These are phyloP conservation scores for Protonibea diacanthus DNA, from an alignment of 2,797 vertebrate species.

Conservation along the genomic window DNA sequence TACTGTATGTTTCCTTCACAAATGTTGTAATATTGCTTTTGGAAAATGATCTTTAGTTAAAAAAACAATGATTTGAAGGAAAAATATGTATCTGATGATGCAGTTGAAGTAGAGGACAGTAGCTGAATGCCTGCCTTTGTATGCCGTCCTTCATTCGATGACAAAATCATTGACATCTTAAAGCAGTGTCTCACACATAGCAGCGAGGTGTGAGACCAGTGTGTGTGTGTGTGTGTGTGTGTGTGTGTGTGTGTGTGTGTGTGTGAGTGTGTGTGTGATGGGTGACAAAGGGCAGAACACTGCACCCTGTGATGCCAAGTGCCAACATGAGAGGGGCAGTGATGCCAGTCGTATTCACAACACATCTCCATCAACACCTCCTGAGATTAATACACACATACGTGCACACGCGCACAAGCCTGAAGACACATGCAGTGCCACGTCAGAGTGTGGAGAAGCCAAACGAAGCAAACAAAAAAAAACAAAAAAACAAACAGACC, in stretches of 20 bases:
- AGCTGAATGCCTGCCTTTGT: slow-evolving; percentile 10
- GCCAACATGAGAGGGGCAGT: slow-evolving; percentile 49
- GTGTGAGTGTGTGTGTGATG: slow-evolving; percentile 4
- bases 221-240: neutral
- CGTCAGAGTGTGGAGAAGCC: neutral
- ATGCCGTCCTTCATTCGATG: slow-evolving; percentile 30
- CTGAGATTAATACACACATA: slow-evolving; percentile 26
- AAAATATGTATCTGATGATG: neutral
- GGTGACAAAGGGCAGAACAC: slow-evolving; percentile 24
- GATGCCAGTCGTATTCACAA: slow-evolving; percentile 54
- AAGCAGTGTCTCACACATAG: slow-evolving; percentile 49
- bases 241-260: slow-evolving; percentile 8
- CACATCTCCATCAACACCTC: slow-evolving; percentile 68
- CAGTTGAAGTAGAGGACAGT: neutral
- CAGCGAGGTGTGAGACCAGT: slow-evolving; percentile 52
- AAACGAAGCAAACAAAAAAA: slow-evolving; percentile 13
- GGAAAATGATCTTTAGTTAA: neutral
- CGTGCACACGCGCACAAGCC: slow-evolving; percentile 29
- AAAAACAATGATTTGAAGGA: neutral
- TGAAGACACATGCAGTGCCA: neutral
- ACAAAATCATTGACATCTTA: slow-evolving; percentile 45
- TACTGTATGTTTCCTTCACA: neutral
- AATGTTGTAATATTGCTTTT: neutral
- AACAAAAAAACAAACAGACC: neutral
- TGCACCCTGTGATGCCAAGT: slow-evolving; percentile 39